These are phyloP conservation scores for Dendroctonus ponderosae DNA, from an alignment of 1,140 invertebrate genomes.

Conservation along the genomic window DNA sequence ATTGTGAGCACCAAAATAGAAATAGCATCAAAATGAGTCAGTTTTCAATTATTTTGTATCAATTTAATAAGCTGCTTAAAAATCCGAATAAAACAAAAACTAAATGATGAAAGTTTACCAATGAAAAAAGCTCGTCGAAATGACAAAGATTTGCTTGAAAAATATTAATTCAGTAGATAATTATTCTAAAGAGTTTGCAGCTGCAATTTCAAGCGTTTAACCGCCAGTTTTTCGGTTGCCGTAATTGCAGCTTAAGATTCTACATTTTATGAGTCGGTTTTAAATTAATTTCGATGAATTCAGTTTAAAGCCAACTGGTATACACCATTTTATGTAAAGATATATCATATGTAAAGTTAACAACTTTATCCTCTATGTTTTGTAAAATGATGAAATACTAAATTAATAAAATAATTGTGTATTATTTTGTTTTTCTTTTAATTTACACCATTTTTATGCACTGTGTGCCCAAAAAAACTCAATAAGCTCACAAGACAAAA, in stretches of 20 bases:
- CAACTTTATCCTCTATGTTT: conserved; percentile 35
- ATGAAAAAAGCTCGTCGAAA: conserved; percentile 40
- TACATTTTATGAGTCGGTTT: conserved; percentile 16
- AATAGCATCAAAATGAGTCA: neutral
- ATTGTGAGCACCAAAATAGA: neutral
- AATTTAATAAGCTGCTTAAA: neutral
- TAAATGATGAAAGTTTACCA: neutral
- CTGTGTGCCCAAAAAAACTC: too few species aligned
- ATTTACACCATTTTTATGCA: neutral
- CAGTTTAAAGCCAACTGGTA: conserved; percentile 27
- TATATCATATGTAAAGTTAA: conserved; percentile 30
- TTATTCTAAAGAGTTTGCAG: neutral
- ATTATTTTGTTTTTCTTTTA: conserved; percentile 9
- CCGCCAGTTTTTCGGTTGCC: neutral
- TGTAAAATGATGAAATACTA: conserved; percentile 32
- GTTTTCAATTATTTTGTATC: too few species aligned
- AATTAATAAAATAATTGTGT: conserved; percentile 23
- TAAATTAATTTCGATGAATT: conserved; percentile 12
- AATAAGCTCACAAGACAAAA: too few species aligned
- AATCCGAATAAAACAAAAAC: neutral
- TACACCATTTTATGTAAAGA: conserved; percentile 31
- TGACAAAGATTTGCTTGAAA: conserved; percentile 47
- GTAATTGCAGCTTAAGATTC: neutral
- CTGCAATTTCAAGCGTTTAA: neutral
- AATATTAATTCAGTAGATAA: conserved; percentile 27